These are phyloP conservation scores for Vollenhovia emeryi DNA, from an alignment of 1,140 invertebrate genomes.

Conservation along the genomic window DNA sequence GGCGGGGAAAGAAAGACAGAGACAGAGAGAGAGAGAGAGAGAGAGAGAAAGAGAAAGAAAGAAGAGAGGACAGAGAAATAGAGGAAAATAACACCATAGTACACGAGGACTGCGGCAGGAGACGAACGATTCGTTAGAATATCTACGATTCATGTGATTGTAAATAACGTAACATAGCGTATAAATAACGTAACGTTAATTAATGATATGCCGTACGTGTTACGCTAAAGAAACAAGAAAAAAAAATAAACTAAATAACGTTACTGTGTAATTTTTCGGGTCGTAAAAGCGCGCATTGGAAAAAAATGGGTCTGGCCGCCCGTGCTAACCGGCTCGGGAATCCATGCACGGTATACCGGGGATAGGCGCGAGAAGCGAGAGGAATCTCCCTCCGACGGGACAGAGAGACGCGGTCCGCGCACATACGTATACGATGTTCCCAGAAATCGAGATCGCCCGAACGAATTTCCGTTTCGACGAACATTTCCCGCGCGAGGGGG, in stretches of 20 bases:
- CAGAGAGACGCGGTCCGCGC: slow-evolving; percentile 2
- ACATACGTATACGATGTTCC: slow-evolving; percentile 32
- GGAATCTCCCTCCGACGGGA: too few species aligned
- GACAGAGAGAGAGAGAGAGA: not conserved
- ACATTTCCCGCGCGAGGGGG: not conserved
- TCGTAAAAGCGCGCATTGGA: slow-evolving; percentile 77
- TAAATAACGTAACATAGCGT: slow-evolving; percentile 84
- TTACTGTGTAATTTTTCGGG: slow-evolving; percentile 84
- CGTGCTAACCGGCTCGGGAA: slow-evolving; percentile 81
- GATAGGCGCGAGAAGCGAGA: not conserved
- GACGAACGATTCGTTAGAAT: slow-evolving; percentile 82
- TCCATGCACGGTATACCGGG: slow-evolving; percentile 28
- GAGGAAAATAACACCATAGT: slow-evolving; percentile 54
- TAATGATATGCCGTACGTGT: slow-evolving; percentile 85
- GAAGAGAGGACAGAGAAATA: slow-evolving; percentile 15
- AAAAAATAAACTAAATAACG: slow-evolving; percentile 76
- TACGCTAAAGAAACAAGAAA: slow-evolving; percentile 79
- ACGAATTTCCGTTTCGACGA: slow-evolving; percentile 12
- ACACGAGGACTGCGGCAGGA: slow-evolving; percentile 63
- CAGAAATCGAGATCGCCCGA: slow-evolving; percentile 3
- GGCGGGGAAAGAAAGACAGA: not conserved
- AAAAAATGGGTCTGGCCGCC: slow-evolving; percentile 83
- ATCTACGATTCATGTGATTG: slow-evolving; percentile 85
- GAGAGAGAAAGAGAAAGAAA: not conserved
- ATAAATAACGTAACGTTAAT: slow-evolving; percentile 85